phyloP scores from a whole-genome alignment of 2,113 vertebrate genomes.

The Sylvilagus bachmani region DNA sequence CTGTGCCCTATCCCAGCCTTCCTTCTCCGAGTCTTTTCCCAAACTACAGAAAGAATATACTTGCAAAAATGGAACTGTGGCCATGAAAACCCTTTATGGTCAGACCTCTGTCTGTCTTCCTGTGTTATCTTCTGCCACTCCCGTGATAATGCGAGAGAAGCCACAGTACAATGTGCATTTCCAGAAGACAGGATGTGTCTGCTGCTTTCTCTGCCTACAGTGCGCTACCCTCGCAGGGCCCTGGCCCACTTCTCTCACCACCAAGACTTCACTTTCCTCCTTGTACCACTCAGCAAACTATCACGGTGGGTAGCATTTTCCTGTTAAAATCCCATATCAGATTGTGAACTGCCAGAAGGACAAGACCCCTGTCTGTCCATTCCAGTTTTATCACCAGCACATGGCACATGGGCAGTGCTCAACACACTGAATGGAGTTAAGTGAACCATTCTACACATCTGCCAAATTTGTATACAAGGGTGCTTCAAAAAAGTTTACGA shows the following conservation, averaged over 20 bases:
- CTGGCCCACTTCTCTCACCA: background rate
- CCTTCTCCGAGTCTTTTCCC: background rate
- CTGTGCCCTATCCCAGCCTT: background rate
- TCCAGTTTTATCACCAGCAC: background rate
- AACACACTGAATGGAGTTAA: background rate
- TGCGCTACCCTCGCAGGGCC: rapidly evolving
- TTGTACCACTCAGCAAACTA: background rate
- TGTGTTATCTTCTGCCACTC: background rate
- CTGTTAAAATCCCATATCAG: background rate
- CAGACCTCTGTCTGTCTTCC: background rate
- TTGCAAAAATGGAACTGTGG: background rate
- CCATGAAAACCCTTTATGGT: background rate
- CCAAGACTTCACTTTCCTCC: background rate
- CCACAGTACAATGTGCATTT: too few relatives aligned
- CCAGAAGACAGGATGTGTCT: background rate
- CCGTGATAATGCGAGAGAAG: background rate
- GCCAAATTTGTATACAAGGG: background rate
- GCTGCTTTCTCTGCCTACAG: background rate
- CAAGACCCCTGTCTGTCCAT: background rate
- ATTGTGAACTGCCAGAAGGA: background rate
- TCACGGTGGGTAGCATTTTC: background rate
- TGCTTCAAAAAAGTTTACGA: too few relatives aligned
- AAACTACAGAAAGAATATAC: background rate
- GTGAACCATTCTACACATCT: background rate
- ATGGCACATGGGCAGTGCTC: background rate